Base-by-base conservation (phyloP, 2,888 invertebrate genomes). In the Orchestes rusci region DNA sequence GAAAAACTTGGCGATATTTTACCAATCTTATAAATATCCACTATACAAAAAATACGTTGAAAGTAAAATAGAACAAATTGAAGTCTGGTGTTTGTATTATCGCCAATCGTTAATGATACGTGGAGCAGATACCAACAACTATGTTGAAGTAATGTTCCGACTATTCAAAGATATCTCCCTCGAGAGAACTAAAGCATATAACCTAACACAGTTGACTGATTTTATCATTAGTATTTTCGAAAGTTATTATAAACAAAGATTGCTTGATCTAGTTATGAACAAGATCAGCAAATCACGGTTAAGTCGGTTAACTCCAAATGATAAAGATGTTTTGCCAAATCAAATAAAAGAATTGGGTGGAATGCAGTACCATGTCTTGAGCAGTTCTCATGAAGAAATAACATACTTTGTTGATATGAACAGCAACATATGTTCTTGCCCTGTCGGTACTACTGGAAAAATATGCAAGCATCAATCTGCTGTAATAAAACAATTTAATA, bases 91-190 rank as follows among this genome's bases (percentile, higher is more conserved):
- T n/a, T n/a, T n/a, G n/a, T n/a, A n/a, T n/a, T n/a, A n/a, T n/a
- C n/a, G n/a, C n/a, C n/a, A n/a, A n/a, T n/a, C n/a, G n/a, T 32
- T 45, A 13, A 35, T 50, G 34, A 38, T 48, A 45, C 31, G 48
- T 4, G 45, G 48, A 16, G 28, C 51, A 3, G 16, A 27, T 28
- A 38, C 28, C 15, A 47, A 48, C 20, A 47, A 48, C 29, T 47
- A 39, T 29, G 17, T 33, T 18, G 43, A 47, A 23, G 38, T 48
- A 12, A 51, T 39, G 38, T 51, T 51, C 33, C 36, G 48, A 3
- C 29, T 51, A 19, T 41, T 51, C 13, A 51, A 51, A 45, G 48
- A 51, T 34, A 51, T 48, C 8, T 20, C 48, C 3, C 42, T 51
- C 3, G 48, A 45, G 18, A 33, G 51, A 38, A 51, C 45, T 23